phyloP scores from a whole-genome alignment of 2,113 vertebrate species.

The Anhinga rufa region DNA sequence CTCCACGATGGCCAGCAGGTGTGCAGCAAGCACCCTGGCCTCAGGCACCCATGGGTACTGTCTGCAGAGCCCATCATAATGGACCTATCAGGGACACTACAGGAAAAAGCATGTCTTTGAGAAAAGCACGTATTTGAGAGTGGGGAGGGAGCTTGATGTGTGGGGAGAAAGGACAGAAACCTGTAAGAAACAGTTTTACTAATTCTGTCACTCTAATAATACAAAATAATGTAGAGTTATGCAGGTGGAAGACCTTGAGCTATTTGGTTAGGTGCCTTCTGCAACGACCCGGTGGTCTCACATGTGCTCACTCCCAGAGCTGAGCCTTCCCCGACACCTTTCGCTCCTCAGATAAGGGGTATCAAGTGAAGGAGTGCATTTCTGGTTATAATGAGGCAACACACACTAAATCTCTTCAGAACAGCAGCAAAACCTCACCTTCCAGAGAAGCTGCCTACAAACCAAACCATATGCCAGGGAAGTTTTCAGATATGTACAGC shows the following conservation, averaged over 20 bases:
- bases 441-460: neutral
- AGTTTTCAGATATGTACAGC: neutral
- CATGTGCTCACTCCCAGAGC: neutral
- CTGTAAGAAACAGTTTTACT: neutral
- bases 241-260: neutral
- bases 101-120: accelerated
- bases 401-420: neutral
- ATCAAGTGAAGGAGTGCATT: neutral
- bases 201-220: neutral
- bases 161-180: neutral
- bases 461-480: neutral
- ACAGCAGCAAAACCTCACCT: neutral
- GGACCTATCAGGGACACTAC: accelerated
- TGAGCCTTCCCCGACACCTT: neutral
- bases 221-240: accelerated
- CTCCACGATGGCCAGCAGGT: no score
- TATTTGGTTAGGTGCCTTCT: neutral
- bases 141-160: neutral
- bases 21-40: accelerated
- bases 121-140: neutral
- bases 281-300: neutral
- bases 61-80: neutral
- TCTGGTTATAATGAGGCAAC: neutral
- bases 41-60: neutral
- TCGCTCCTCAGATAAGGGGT: neutral